phyloP scores from a whole-genome alignment of 2,797 vertebrate species.

The Hippocampus kuda region DNA sequence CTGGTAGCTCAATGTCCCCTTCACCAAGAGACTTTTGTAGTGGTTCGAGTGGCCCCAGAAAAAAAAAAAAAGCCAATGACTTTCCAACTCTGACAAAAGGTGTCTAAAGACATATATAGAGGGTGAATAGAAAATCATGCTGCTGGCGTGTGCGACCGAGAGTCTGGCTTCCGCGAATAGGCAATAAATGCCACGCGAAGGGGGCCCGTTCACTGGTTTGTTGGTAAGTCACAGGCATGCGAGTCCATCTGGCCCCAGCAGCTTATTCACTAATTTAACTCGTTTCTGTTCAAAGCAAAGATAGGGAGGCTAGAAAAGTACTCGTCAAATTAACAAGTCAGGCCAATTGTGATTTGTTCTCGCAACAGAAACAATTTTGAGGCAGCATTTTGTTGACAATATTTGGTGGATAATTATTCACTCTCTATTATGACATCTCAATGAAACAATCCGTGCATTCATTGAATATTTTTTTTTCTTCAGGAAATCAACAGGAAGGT shows the following conservation, averaged over 20 bases:
- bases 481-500: slow-evolving; percentile 36
- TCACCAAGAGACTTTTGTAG: slow-evolving; percentile 26
- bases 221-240: not conserved
- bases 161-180: slow-evolving; percentile 6
- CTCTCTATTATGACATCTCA: not conserved
- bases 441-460: not conserved
- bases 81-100: slow-evolving; percentile 25
- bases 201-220: not conserved
- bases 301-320: not conserved
- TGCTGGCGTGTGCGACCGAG: slow-evolving; percentile 6
- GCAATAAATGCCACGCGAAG: slow-evolving; percentile 12
- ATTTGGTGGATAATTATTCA: not conserved
- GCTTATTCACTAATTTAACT: not conserved
- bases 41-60: slow-evolving; percentile 9
- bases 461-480: not conserved
- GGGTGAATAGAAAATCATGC: slow-evolving; percentile 11
- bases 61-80: slow-evolving; percentile 19
- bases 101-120: slow-evolving; percentile 22
- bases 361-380: not conserved
- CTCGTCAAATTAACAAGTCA: not conserved
- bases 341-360: not conserved
- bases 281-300: not conserved
- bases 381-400: not conserved
- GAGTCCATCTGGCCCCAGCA: not conserved
- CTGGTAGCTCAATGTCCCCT: slow-evolving; percentile 34